Evolutionary conservation across 2,888 invertebrate genomes (phyloP).

Genomic region (Lydus trimaculatus): DNA sequence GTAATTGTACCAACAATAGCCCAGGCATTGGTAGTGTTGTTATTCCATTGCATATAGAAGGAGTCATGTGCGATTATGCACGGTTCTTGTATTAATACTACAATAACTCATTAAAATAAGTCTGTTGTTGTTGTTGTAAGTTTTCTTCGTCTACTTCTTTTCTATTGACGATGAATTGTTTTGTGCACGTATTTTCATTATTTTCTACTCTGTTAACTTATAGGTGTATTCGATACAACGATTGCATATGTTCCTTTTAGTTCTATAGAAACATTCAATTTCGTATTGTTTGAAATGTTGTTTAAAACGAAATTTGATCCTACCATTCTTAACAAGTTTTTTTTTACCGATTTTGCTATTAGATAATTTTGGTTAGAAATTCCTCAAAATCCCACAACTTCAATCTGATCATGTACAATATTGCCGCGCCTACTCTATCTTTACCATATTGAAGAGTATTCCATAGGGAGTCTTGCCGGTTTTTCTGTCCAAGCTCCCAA

Average conservation of each 20-base stretch:
- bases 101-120: slow-evolving; percentile 38
- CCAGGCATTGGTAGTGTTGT: slow-evolving; percentile 20
- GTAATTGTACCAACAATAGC: slow-evolving; percentile 33
- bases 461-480: no score
- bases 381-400: no score
- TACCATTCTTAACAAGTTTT: not conserved
- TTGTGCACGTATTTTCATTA: slow-evolving; percentile 42
- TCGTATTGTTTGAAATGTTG: not conserved
- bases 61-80: slow-evolving; percentile 36
- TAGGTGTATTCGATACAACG: not conserved
- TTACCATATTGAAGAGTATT: no score
- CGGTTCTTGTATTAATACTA: slow-evolving; percentile 34
- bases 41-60: slow-evolving; percentile 19
- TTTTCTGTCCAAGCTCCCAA: not conserved
- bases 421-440: no score
- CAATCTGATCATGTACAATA: no score
- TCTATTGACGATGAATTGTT: slow-evolving; percentile 32
- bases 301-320: not conserved
- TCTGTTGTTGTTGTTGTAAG: not conserved
- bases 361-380: no score
- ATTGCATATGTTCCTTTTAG: not conserved
- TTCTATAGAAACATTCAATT: not conserved
- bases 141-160: not conserved
- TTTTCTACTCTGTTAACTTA: slow-evolving; percentile 1
- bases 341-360: no score